These are phyloP conservation scores for Eulimnadia texana DNA, from an alignment of 1,140 invertebrate species.

Conservation along the genomic window DNA sequence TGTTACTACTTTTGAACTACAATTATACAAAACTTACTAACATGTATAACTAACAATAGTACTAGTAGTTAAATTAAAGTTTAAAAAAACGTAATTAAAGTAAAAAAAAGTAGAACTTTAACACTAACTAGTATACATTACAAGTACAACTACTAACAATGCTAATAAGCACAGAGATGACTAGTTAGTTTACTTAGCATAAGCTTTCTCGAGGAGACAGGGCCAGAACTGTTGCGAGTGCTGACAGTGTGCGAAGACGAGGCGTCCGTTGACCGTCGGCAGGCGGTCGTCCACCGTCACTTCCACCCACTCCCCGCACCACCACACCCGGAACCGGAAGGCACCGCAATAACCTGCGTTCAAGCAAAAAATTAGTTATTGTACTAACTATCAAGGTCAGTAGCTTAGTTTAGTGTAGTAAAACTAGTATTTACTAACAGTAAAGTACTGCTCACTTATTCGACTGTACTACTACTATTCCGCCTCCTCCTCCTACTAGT, in stretches of 20 bases:
- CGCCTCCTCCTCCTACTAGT: too few relatives aligned
- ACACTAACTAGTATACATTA: constrained; percentile 1
- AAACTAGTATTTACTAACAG: too few relatives aligned
- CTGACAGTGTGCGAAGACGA: constrained; percentile 83
- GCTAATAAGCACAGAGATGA: too few relatives aligned
- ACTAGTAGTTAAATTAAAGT: not conserved
- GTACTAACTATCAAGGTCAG: too few relatives aligned
- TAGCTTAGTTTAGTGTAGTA: too few relatives aligned
- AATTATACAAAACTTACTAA: too few relatives aligned
- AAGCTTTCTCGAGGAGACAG: constrained; percentile 90
- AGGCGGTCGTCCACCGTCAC: constrained; percentile 84
- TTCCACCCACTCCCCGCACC: constrained; percentile 91
- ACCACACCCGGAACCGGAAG: constrained; percentile 88
- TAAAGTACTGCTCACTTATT: too few relatives aligned
- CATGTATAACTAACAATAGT: too few relatives aligned
- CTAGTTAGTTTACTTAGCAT: constrained; percentile 96
- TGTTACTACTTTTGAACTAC: too few relatives aligned
- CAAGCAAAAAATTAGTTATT: not conserved
- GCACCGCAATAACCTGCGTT: constrained; percentile 40
- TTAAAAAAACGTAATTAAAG: not conserved
- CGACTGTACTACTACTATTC: too few relatives aligned
- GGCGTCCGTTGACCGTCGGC: constrained; percentile 76
- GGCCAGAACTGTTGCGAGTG: constrained; percentile 87
- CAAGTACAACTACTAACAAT: not conserved
- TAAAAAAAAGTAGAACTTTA: too few relatives aligned